A percentile compares a stretch with the other conserved stretches of the same genome.
Evolutionary conservation across 1,140 invertebrate genomes (phyloP).

Genomic region (Heliconius congener): DNA sequence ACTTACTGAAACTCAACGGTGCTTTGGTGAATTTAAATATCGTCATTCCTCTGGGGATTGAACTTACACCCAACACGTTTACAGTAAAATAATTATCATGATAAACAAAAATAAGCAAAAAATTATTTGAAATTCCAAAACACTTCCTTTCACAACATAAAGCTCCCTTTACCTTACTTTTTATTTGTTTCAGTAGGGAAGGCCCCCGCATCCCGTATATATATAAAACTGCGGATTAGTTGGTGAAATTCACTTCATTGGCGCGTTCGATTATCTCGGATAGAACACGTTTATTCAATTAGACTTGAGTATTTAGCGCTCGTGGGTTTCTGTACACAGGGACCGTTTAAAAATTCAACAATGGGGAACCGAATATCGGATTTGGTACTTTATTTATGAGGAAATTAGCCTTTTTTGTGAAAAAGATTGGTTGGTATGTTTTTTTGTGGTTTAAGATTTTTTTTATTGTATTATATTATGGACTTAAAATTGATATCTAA

Average conservation of each 20-base stretch:
- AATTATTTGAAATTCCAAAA: too few relatives aligned
- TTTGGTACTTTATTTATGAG: slow-evolving; percentile 8
- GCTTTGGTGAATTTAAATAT: too few relatives aligned
- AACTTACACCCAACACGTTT: too few relatives aligned
- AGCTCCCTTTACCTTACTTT: slow-evolving; percentile 8
- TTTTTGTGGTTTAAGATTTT: neutral
- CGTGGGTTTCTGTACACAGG: slow-evolving; percentile 34
- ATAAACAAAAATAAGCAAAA: neutral
- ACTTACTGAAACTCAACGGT: too few relatives aligned
- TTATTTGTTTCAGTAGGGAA: neutral
- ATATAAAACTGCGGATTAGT: slow-evolving; percentile 39
- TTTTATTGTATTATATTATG: too few relatives aligned
- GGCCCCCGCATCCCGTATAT: slow-evolving; percentile 7
- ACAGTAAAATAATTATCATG: neutral
- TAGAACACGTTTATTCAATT: slow-evolving; percentile 44
- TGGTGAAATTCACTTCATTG: slow-evolving; percentile 32
- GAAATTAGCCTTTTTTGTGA: neutral
- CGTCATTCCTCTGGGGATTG: too few relatives aligned
- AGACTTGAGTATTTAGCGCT: slow-evolving; percentile 43
- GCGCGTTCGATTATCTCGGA: slow-evolving; percentile 38
- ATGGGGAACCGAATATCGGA: neutral
- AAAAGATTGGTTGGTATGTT: neutral
- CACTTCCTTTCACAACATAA: neutral
- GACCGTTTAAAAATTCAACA: slow-evolving; percentile 39
- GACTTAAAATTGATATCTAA: too few relatives aligned